These are phyloP conservation scores for Poecilus cupreus DNA, from an alignment of 2,888 invertebrate genomes.

Conservation along the genomic window DNA sequence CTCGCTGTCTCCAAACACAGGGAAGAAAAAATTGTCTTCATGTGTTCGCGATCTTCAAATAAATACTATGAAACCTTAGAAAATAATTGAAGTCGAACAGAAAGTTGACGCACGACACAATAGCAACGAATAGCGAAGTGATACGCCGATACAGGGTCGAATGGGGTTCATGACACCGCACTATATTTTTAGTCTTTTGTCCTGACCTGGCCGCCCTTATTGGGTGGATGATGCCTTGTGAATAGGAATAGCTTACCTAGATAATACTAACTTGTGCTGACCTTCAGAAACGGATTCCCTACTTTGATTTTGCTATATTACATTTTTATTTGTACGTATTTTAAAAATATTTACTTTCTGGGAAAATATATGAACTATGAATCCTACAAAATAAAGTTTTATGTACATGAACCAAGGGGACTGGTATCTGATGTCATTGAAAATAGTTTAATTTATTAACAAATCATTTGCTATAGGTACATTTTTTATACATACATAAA, in stretches of 20 bases:
- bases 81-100: slow-evolving; percentile 49
- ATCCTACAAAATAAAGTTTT: too few species aligned
- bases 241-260: not conserved
- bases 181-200: slow-evolving; percentile 46
- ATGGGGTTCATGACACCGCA: slow-evolving; percentile 26
- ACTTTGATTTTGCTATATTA: not conserved
- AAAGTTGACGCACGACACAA: slow-evolving; percentile 41
- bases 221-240: not conserved
- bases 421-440: too few species aligned
- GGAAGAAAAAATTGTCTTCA: slow-evolving; percentile 51
- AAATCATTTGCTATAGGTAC: too few species aligned
- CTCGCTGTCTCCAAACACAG: not conserved
- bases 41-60: slow-evolving; percentile 46
- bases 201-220: not conserved
- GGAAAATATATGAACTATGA: too few species aligned
- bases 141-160: not conserved
- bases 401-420: too few species aligned
- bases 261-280: not conserved
- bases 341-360: not conserved
- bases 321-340: too few species aligned
- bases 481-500: too few species aligned
- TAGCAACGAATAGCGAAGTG: slow-evolving; percentile 33
- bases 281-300: not conserved
- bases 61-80: slow-evolving; percentile 56
- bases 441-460: too few species aligned